Conservation (phyloP, 2,113 vertebrate genomes). For the Neoarius graeffei region DNA sequence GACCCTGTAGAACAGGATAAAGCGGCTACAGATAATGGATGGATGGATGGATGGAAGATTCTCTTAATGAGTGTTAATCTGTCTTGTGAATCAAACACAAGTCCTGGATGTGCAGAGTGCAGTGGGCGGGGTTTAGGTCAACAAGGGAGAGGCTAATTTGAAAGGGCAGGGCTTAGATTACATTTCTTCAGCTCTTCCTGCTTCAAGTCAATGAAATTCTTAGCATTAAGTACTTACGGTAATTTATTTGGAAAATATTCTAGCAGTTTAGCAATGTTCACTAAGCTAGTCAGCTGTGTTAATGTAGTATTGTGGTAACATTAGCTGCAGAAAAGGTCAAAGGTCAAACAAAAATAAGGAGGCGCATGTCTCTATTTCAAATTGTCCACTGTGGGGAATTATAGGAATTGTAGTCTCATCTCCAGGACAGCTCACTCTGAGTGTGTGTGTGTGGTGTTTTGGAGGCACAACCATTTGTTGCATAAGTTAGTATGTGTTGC, state of each 20-base stretch:
- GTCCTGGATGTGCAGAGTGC: not conserved
- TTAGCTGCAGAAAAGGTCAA: constrained; percentile 4
- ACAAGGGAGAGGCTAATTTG: not conserved
- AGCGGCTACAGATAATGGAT: too few relatives aligned
- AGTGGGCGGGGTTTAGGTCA: not conserved
- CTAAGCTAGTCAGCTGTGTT: not conserved
- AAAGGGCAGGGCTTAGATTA: not conserved
- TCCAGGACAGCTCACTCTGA: not conserved
- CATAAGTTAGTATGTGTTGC: not conserved
- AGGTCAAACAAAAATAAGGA: constrained; percentile 41
- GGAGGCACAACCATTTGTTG: not conserved
- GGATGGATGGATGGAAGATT: constrained; percentile 27
- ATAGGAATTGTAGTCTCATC: constrained; percentile 35
- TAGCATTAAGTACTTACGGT: not conserved
- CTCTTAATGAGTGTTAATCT: constrained; percentile 13
- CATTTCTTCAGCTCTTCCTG: not conserved
- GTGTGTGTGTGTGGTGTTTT: not conserved
- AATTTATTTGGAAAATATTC: not conserved
- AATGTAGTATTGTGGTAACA: not conserved
- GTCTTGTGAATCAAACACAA: not conserved
- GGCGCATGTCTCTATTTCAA: constrained; percentile 43
- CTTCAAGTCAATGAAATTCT: not conserved
- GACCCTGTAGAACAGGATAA: too few relatives aligned
- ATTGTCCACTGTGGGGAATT: constrained; percentile 28
- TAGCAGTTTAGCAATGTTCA: too few relatives aligned